These are phyloP conservation scores for Acomys russatus DNA, from an alignment of 2,797 vertebrate species.

Conservation along the genomic window DNA sequence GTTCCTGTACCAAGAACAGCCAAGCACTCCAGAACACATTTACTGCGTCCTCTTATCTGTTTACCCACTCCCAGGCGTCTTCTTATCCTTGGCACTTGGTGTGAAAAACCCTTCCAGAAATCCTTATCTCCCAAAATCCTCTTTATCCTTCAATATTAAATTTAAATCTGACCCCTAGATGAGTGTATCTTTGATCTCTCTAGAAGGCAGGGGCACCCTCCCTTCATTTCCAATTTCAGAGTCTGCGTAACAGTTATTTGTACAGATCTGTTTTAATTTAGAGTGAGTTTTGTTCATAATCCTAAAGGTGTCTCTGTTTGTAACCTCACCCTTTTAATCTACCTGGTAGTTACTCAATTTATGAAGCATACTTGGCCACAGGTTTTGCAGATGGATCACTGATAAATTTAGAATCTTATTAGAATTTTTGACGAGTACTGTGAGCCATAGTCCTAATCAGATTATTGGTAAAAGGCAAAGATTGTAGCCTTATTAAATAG, in stretches of 20 bases:
- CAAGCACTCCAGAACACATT: neutral
- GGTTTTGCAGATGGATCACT: neutral
- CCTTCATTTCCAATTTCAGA: neutral
- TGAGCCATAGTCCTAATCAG: neutral
- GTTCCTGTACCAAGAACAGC: neutral
- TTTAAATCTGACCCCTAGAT: rapidly evolving
- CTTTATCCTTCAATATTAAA: neutral
- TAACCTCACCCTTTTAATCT: neutral
- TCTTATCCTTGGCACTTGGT: neutral
- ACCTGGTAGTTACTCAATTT: neutral
- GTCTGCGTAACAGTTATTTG: neutral
- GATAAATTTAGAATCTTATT: neutral
- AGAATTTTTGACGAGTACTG: neutral
- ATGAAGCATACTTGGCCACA: neutral
- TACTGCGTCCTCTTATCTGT: rapidly evolving
- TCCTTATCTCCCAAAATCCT: neutral
- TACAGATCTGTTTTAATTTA: conserved; percentile 9
- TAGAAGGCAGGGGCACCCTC: rapidly evolving
- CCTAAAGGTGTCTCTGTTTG: neutral
- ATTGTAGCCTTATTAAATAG: neutral
- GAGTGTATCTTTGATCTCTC: neutral
- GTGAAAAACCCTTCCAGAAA: neutral
- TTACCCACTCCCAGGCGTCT: neutral
- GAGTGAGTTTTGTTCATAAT: conserved; percentile 18
- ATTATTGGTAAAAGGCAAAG: neutral